Conservation (phyloP, 2,113 vertebrate genomes). For the Ancistrus triradiatus region DNA sequence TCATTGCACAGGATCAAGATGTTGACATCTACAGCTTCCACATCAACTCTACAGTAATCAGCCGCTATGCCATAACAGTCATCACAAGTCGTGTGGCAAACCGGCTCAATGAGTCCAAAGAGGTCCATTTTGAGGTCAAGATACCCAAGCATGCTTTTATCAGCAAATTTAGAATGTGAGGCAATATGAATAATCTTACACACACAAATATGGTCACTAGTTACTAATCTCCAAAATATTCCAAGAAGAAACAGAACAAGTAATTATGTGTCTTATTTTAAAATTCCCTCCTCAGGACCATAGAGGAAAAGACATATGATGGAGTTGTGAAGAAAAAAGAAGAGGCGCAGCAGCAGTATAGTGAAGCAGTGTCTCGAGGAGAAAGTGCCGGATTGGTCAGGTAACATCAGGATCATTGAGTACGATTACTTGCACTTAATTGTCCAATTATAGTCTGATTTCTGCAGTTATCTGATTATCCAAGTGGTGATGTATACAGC, state of each 20-base stretch:
- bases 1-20: slow-evolving; percentile 44
- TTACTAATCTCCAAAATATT: too few relatives aligned
- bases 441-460: not conserved
- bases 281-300: slow-evolving; percentile 64
- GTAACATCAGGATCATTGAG: slow-evolving; percentile 58
- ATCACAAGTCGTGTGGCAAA: slow-evolving; percentile 87
- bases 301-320: slow-evolving; percentile 77
- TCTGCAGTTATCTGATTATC: too few relatives aligned
- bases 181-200: slow-evolving; percentile 21
- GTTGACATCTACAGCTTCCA: slow-evolving; percentile 83
- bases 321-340: slow-evolving; percentile 86
- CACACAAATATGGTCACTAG: too few relatives aligned
- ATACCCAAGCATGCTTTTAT: slow-evolving; percentile 95
- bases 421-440: not conserved
- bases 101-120: slow-evolving; percentile 67
- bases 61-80: slow-evolving; percentile 84
- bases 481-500: too few relatives aligned
- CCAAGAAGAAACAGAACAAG: too few relatives aligned
- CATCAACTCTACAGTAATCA: slow-evolving; percentile 81
- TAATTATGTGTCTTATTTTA: not conserved
- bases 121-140: slow-evolving; percentile 82
- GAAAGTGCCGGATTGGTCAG: slow-evolving; percentile 86
- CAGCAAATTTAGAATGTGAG: slow-evolving; percentile 88
- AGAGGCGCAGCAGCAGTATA: slow-evolving; percentile 80
- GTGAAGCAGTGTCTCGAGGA: slow-evolving; percentile 79